phyloP scores from a whole-genome alignment of 2,888 invertebrate species.

The Kryphioiulus occultus region DNA sequence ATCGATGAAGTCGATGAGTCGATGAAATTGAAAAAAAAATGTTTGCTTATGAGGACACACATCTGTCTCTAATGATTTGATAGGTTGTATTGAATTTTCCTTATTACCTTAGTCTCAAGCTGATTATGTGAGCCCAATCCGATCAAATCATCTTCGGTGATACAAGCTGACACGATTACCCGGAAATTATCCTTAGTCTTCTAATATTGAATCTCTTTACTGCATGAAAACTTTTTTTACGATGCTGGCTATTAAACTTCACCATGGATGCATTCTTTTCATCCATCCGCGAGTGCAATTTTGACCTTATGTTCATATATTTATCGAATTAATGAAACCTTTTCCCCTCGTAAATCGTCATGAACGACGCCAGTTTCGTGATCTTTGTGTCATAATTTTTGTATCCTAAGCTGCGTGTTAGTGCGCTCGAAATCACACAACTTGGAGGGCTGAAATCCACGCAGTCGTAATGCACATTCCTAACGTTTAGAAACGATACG shows the following conservation, averaged over 20 bases:
- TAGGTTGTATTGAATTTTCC: no score
- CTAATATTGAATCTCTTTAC: not conserved
- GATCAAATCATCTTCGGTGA: not conserved
- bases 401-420: not conserved
- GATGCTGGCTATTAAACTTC: not conserved
- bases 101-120: no score
- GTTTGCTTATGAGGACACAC: no score
- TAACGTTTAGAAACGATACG: not conserved
- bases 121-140: not conserved
- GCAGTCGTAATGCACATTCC: not conserved
- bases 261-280: not conserved
- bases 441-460: not conserved
- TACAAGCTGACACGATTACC: not conserved
- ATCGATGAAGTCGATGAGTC: no score
- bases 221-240: not conserved
- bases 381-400: constrained; percentile 23
- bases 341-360: not conserved
- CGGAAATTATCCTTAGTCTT: not conserved
- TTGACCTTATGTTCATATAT: not conserved
- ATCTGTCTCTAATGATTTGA: no score
- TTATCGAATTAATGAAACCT: constrained; percentile 4
- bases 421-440: not conserved
- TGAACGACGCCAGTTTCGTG: not conserved
- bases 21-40: no score
- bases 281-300: not conserved